Evolutionary conservation across 2,113 vertebrate genomes (phyloP), one percentile per base, ranked within the genome.

Genomic region (Dromaius novaehollandiae): DNA sequence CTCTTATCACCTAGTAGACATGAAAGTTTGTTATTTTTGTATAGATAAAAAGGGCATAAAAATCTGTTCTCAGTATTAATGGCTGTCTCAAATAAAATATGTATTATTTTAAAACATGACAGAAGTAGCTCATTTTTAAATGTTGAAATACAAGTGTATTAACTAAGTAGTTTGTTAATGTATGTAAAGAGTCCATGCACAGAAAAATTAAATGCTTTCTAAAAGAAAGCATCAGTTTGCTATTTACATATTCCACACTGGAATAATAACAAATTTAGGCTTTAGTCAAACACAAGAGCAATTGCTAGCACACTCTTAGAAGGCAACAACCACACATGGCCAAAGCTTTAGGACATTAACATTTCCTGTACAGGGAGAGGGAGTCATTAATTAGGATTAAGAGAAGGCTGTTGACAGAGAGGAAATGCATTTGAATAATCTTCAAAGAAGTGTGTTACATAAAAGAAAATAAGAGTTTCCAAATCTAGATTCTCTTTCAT

Each of bases 1-100:
- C 92, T 78, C 98, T 98, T 82, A 99, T 98, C 69, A 98, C 97
- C 99, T 99, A 95, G n/a, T 48, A 34, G 56, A 84, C 32, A 96
- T 89, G 9, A 42, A 34, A 32, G 5, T 6, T 82, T 53, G 50
- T 70, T 70, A 73, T 55, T 88, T 92, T 82, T 82, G 76, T 15
- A 66, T 13, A 77, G 42, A 61, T n/a, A 34, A 86, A 18, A 81
- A 70, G 21, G 86, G 55, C 10, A 20, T 7, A 9, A 78, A 32
- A 80, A 80, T 1, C 4, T 26, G 4, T 50, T 86, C 85, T 74
- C 12, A 13, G 6, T 44, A 64, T 66, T 51, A 86, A 75, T 40
- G 77, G 82, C 25, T n/a, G 46, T 32, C 34, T 81, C 61, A 19
- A 92, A 80, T 3, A 79, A 87, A 82, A 56, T 11, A 61, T 8